Base-by-base conservation (phyloP, 2,888 invertebrate species). In the Aphodius sticticus region DNA sequence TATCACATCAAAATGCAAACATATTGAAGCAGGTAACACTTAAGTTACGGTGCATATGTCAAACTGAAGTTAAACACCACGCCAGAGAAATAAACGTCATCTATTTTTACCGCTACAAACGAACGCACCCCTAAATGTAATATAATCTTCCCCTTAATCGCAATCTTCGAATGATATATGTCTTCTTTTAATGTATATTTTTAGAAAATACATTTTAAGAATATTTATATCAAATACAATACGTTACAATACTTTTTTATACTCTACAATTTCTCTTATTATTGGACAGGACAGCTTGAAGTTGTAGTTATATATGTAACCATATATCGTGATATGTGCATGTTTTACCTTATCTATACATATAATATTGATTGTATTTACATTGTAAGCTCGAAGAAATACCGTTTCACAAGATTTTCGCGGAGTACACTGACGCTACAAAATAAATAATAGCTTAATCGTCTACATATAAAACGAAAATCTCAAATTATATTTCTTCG, bases 1-100 rank as follows among this genome's bases (percentile, higher is more conserved):
- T 88, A 88, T 88, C 88, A 88, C 88, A 88, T 88, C 88, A 87
- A 88, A 87, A 88, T 87, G 87, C 88, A 86, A 87, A 86, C 86
- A 85, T 86, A 87, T 86, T 85, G 85, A 88, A 88, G 88, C 88
- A 53, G 83, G 84, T 84, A 87, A 87, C 86, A 84, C 82, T 82
- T 78, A 80, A 81, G 83, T 84, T 85, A 84, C 82, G 79, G 84
- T 84, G 84, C 84, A 82, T 74, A 26, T 53, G 12, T 53, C 74
- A 35, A 37, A 74, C 35, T 6, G 26, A 37, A 74, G n/a, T 26
- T 26, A 74, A 35, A 35, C n/a, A 74, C 16, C 37, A 35, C 35
- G 15, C 69, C 14, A 14, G 69, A 69, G 15, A 69, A 14, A n/a
- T 69, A 26, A 26, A 26, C 26, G 26, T 26, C 26, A 26, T 26